These are phyloP conservation scores for Crossoptilon crossoptilon DNA, from an alignment of 2,797 vertebrate species.

Conservation along the genomic window DNA sequence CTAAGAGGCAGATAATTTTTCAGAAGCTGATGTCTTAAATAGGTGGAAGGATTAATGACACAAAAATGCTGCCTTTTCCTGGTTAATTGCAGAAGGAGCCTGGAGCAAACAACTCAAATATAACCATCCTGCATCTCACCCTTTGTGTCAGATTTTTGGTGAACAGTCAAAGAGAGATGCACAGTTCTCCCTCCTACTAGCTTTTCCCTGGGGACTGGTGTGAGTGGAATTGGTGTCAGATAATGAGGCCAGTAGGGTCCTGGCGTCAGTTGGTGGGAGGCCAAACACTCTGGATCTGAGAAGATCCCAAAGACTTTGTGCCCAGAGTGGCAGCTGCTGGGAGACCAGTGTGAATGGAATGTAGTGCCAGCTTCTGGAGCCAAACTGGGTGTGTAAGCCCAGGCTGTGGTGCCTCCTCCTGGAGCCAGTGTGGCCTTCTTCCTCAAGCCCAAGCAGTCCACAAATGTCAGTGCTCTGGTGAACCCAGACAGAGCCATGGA, in stretches of 20 bases:
- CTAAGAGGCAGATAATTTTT: not conserved
- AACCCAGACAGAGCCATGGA: not conserved
- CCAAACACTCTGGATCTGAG: too few species aligned
- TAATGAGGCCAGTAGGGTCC: not conserved
- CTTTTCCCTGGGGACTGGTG: not conserved
- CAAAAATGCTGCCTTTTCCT: not conserved
- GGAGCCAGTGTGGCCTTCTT: too few species aligned
- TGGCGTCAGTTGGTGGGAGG: not conserved
- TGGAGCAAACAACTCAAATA: not conserved
- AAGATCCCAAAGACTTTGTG: too few species aligned
- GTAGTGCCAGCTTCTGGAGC: too few species aligned
- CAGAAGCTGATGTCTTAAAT: not conserved
- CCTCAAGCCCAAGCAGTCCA: too few species aligned
- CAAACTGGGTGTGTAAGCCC: too few species aligned
- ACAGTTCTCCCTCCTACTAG: not conserved
- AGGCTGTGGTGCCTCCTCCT: too few species aligned
- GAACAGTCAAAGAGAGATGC: not conserved
- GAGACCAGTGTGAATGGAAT: too few species aligned
- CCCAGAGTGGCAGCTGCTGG: too few species aligned
- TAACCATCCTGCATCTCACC: not conserved
- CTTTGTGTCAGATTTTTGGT: not conserved
- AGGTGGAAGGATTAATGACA: not conserved
- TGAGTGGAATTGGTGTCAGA: not conserved
- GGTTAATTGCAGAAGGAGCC: not conserved
- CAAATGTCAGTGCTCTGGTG: too few species aligned